These are phyloP conservation scores for Neomonachus schauinslandi DNA, from an alignment of 2,113 vertebrate species.

Conservation along the genomic window DNA sequence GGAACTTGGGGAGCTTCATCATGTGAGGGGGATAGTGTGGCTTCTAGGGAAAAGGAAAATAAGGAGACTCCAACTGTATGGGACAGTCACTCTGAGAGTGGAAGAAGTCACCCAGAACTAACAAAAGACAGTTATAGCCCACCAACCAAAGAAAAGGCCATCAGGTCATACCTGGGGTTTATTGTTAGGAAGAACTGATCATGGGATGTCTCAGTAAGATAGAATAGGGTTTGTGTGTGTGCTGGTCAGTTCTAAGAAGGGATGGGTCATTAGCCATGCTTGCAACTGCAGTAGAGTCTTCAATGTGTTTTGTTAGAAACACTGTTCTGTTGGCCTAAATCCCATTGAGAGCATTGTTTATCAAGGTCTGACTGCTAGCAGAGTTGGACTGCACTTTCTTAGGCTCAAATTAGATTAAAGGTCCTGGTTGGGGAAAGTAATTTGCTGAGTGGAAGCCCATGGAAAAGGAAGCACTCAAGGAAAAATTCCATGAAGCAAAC, in stretches of 20 bases:
- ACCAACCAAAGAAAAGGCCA: slow-evolving; percentile 18
- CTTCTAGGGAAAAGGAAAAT: not conserved
- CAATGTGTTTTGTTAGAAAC: not conserved
- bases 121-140: not conserved
- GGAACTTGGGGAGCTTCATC: not conserved
- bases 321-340: not conserved
- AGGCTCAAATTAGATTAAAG: not conserved
- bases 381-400: not conserved
- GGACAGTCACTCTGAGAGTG: not conserved
- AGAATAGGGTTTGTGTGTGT: not conserved
- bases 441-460: not conserved
- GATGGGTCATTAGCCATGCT: not conserved
- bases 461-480: not conserved
- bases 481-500: not conserved
- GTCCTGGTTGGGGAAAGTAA: not conserved
- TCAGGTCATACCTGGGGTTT: not conserved
- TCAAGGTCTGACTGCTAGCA: not conserved
- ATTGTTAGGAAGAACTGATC: not conserved
- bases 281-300: not conserved
- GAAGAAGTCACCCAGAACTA: not conserved
- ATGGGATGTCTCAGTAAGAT: not conserved
- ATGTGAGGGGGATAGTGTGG: not conserved
- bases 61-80: not conserved
- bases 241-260: not conserved
- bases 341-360: slow-evolving; percentile 10